Percentiles rank a stretch among this genome's conserved stretches.
These are phyloP conservation scores for Cremastobaeus sp. DNA, from an alignment of 2,888 invertebrate genomes.

Conservation along the genomic window DNA sequence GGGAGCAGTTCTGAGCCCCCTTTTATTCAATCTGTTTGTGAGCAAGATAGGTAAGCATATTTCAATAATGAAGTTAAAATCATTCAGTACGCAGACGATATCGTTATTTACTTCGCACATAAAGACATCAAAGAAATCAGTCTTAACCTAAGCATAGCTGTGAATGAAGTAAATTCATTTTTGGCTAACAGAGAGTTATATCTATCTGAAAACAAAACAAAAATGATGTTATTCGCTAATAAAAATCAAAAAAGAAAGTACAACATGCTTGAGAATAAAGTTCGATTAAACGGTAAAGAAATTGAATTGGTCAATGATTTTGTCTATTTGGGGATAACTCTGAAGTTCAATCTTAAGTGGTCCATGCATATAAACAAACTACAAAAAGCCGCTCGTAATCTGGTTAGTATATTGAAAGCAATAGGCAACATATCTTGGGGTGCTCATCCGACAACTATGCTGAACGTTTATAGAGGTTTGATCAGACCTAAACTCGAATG, in stretches of 20 bases:
- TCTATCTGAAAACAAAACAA: too few species aligned
- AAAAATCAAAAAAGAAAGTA: too few species aligned
- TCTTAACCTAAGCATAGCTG: too few species aligned
- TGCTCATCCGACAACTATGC: background rate
- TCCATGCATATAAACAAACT: background rate
- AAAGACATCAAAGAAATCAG: background rate
- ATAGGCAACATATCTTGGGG: background rate
- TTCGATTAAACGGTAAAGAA: background rate
- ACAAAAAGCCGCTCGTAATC: background rate
- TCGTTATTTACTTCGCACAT: background rate
- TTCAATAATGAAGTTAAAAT: background rate
- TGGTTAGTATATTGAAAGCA: background rate
- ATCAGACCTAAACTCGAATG: background rate
- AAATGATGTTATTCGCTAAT: too few species aligned
- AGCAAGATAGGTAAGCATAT: background rate
- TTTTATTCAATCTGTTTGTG: background rate
- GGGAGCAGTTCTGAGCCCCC: background rate
- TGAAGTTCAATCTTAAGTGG: background rate
- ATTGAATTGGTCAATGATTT: background rate
- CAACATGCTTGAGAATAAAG: too few species aligned
- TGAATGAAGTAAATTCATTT: too few species aligned
- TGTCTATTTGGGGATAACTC: background rate
- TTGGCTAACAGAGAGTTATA: too few species aligned
- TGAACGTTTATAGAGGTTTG: background rate
- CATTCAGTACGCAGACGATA: background rate